These are phyloP conservation scores for Lasioglossum figueresi DNA, from an alignment of 2,888 invertebrate species.

Conservation along the genomic window DNA sequence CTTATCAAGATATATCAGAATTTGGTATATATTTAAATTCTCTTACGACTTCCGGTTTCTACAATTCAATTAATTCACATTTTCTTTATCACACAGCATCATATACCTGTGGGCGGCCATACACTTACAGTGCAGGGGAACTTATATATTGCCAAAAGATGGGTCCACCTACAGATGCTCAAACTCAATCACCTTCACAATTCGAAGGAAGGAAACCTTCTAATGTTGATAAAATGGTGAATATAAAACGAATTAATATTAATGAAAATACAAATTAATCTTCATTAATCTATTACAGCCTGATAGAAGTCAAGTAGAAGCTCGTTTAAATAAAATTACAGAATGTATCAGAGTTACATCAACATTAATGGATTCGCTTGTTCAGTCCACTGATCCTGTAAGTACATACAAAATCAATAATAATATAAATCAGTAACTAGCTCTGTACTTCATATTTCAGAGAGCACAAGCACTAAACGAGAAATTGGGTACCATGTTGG, in stretches of 20 bases:
- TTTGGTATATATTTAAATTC: constrained; percentile 68
- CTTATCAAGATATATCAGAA: constrained; percentile 76
- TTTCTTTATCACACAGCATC: constrained; percentile 62
- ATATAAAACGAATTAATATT: constrained; percentile 3
- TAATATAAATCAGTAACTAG: constrained; percentile 18
- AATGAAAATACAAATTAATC: neutral
- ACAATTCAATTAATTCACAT: constrained; percentile 24
- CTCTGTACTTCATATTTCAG: constrained; percentile 67
- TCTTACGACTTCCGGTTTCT: neutral
- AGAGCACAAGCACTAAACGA: constrained; percentile 84
- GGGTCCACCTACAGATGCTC: constrained; percentile 78
- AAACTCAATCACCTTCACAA: constrained; percentile 76
- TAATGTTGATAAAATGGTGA: constrained; percentile 79
- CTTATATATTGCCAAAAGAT: constrained; percentile 77
- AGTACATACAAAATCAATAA: constrained; percentile 66
- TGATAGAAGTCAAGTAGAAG: constrained; percentile 89
- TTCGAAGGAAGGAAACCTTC: constrained; percentile 74
- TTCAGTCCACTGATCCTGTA: constrained; percentile 89
- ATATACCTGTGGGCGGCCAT: constrained; percentile 63
- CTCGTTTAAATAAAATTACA: constrained; percentile 89
- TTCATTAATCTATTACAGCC: constrained; percentile 81
- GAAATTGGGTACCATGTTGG: constrained; percentile 88
- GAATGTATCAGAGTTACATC: constrained; percentile 90
- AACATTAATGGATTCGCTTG: constrained; percentile 89
- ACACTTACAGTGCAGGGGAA: constrained; percentile 73